Percentiles rank a stretch among this genome's conserved stretches.
phyloP scores from a whole-genome alignment of 37 sponge, comb jelly and placozoan species.

The Tethya wilhelma region DNA sequence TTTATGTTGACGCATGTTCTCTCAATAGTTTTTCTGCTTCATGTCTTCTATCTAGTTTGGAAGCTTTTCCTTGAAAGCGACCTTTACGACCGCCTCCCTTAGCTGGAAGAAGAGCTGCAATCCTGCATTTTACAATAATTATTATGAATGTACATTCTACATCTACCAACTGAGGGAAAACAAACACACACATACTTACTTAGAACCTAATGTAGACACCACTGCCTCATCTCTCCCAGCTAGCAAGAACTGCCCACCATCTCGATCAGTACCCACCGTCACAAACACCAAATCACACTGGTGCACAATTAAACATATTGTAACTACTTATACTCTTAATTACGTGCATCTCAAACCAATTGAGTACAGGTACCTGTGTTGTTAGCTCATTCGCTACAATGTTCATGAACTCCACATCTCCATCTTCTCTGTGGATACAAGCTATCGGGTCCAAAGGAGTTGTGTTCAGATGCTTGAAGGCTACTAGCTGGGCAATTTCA shows the following conservation, averaged over 20 bases:
- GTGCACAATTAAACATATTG: neutral
- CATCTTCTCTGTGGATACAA: slow-evolving; percentile 80
- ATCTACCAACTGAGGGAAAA: neutral
- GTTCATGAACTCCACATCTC: slow-evolving; percentile 91
- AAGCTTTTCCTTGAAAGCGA: slow-evolving; percentile 90
- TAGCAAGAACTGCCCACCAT: slow-evolving; percentile 86
- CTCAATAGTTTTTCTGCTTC: slow-evolving; percentile 52
- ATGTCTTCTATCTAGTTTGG: slow-evolving; percentile 54
- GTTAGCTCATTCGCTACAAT: slow-evolving; percentile 60
- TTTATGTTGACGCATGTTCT: too few relatives aligned
- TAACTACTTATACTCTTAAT: neutral
- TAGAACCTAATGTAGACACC: slow-evolving; percentile 78
- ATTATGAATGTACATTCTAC: neutral
- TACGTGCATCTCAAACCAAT: neutral
- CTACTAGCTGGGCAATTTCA: slow-evolving; percentile 82
- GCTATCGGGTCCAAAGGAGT: slow-evolving; percentile 46
- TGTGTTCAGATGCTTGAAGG: slow-evolving; percentile 45
- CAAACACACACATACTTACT: slow-evolving; percentile 54
- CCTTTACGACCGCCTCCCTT: slow-evolving; percentile 97
- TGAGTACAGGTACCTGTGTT: slow-evolving; percentile 38
- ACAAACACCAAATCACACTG: slow-evolving; percentile 74
- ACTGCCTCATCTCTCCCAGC: slow-evolving; percentile 73
- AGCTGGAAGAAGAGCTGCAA: slow-evolving; percentile 79
- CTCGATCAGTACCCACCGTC: slow-evolving; percentile 80
- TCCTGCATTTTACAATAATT: slow-evolving; percentile 55